Evolutionary conservation across 2,797 vertebrate genomes (phyloP), one percentile per base, ranked within the genome.

Genomic region (Smutsia temminckii): DNA sequence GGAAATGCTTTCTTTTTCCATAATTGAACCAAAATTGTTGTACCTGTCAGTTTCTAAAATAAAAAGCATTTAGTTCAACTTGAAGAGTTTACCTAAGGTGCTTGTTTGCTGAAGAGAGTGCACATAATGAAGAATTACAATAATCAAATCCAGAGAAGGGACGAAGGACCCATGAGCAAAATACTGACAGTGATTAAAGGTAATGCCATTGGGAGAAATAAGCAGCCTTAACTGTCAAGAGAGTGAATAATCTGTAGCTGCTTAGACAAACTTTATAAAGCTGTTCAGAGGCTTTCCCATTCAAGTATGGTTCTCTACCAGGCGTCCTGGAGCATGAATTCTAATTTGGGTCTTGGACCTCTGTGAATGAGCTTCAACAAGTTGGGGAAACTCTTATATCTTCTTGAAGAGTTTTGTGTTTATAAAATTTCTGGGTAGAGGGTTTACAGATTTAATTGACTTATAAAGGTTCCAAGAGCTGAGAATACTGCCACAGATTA

Each of bases 1-100:
- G 59, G 18, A 93, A 96, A 85, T 94, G 75, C 93, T 93, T 96
- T 89, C 68, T 81, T 90, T 96, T 92, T 96, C 71, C 34, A 86
- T 93, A 88, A 90, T 51, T 89, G 10, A 87, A 61, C 71, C 72
- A 95, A 93, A 93, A 79, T 66, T 63, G 9, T 83, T 77, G 72
- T 87, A 34, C 66, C 46, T 90, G 71, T 69, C 49, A 88, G 49
- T 10, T 53, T 81, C 77, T 88, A 89, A 93, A 46, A 93, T 93
- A 34, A 95, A 93, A 95, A 81, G 59, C 42, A 71, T 66, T 69
- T 95, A 59, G 42, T 3, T 96, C 21, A 10, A 86, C 29, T 95
- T 95, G 85, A 78, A 77, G 63, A 91, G 81, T 85, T 85, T 69
- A 46, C 53, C 93, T 93, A 32, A 40, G 32, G 37, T 78, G 17